Base-by-base conservation (phyloP, 1,140 invertebrate species). In the Drosophila biarmipes region DNA sequence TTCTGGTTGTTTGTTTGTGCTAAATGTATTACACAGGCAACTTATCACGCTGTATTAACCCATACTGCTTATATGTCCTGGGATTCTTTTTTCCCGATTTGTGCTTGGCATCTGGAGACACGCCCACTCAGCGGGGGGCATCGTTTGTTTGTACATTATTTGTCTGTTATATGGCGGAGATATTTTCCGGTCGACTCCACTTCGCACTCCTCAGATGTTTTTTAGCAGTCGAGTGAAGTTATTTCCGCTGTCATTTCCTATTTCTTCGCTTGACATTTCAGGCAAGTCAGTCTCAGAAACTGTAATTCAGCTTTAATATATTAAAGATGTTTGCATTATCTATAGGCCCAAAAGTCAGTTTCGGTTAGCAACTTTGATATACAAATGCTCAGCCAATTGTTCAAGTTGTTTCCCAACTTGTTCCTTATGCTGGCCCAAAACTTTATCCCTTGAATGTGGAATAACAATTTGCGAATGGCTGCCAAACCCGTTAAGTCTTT, bases 41-140 rank as follows among this genome's bases (percentile, higher is more conserved):
- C 78, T 68, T 82, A 82, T 78, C 79, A 78, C 66, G 82, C 63
- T 82, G 58, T 76, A 68, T 72, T 75, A 87, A 75, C 61, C 73
- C 49, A 40, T 46, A 11, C 55, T 49, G 5, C 24, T 4, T 24
- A 24, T 4, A 4, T 58, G 11, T 72, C 54, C 40, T 48, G 29
- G 34, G 37, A 12, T 15, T 15, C 42, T 56, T 17, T 38, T 19
- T 27, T 43, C 31, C 14, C 54, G 42, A 54, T 51, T 74, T 57
- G 48, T 42, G 38, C 6, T 42, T 40, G 6, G 49, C 52, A 40
- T 79, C 58, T 66, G 63, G 27, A 29, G 15, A 38, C 10, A 48
- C 63, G 51, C 31, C 40, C 66, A 38, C 66, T 14, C 42, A 15
- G 17, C 63, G 17, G 49, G 63, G 43, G 45, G 21, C 52, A 64